Conservation (phyloP, 2,888 invertebrate species). For the Lycia hirtaria region DNA sequence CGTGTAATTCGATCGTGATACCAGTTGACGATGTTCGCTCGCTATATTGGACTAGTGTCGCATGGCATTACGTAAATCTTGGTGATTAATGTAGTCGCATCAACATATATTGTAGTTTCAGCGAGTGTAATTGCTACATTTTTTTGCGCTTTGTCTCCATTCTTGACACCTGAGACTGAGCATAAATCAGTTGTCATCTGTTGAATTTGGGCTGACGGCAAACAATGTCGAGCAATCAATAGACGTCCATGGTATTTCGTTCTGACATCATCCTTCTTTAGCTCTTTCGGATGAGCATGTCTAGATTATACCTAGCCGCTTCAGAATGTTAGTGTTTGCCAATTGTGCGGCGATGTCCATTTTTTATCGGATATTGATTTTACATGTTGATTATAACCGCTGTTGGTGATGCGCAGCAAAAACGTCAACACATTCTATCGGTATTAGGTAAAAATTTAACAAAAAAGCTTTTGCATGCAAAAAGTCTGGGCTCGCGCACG, state of each 20-base stretch:
- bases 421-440: slow-evolving; percentile 68
- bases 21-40: slow-evolving; percentile 51
- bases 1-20: slow-evolving; percentile 54
- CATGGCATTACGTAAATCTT: slow-evolving; percentile 60
- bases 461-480: slow-evolving; percentile 70
- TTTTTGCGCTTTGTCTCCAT: slow-evolving; percentile 66
- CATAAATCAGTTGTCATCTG: slow-evolving; percentile 81
- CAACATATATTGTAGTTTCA: slow-evolving; percentile 67
- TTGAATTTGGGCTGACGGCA: slow-evolving; percentile 66
- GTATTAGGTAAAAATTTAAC: slow-evolving; percentile 63
- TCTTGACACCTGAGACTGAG: slow-evolving; percentile 75
- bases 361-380: slow-evolving; percentile 59
- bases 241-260: slow-evolving; percentile 61
- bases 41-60: slow-evolving; percentile 55
- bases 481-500: slow-evolving; percentile 72
- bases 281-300: slow-evolving; percentile 50
- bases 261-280: slow-evolving; percentile 69
- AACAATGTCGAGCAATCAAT: slow-evolving; percentile 71
- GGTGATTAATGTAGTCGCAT: slow-evolving; percentile 70
- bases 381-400: slow-evolving; percentile 59
- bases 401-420: slow-evolving; percentile 58
- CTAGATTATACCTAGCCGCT: slow-evolving; percentile 53
- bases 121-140: slow-evolving; percentile 64
- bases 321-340: slow-evolving; percentile 49
- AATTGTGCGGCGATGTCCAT: slow-evolving; percentile 44